Evolutionary conservation across 1,140 invertebrate species (phyloP).

Genomic region (Papilio aristodemus): DNA sequence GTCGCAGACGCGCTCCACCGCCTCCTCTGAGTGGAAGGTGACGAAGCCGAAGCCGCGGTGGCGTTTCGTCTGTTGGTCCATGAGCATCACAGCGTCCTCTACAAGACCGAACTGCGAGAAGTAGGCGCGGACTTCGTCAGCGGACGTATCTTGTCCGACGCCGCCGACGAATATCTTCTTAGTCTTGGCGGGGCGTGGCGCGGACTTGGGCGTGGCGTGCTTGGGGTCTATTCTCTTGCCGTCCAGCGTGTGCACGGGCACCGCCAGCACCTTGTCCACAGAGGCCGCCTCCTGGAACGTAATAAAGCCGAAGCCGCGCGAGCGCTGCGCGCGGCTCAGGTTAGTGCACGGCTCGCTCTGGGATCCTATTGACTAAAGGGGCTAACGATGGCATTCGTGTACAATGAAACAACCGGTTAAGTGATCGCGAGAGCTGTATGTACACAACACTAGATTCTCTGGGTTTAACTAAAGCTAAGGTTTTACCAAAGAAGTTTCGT

Average conservation of each 20-base stretch:
- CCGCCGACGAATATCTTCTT: slow-evolving; percentile 96
- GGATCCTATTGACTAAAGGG: not conserved
- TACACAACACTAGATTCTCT: not conserved
- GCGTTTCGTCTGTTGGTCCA: slow-evolving; percentile 96
- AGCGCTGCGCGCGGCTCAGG: slow-evolving; percentile 84
- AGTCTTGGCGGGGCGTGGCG: slow-evolving; percentile 92
- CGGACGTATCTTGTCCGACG: slow-evolving; percentile 94
- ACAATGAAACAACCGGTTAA: slow-evolving; percentile 1
- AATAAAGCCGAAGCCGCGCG: slow-evolving; percentile 96
- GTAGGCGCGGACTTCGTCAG: slow-evolving; percentile 94
- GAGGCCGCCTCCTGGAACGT: slow-evolving; percentile 94
- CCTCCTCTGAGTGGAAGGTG: slow-evolving; percentile 95
- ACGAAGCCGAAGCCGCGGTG: slow-evolving; percentile 95
- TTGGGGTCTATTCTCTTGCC: slow-evolving; percentile 97
- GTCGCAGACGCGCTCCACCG: slow-evolving; percentile 94
- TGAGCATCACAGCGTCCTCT: slow-evolving; percentile 95
- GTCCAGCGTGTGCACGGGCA: slow-evolving; percentile 94
- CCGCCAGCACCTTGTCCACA: slow-evolving; percentile 91
- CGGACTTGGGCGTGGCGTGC: slow-evolving; percentile 94
- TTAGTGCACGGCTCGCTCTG: slow-evolving; percentile 40
- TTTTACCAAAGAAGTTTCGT: not conserved
- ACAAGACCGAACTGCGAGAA: slow-evolving; percentile 96
- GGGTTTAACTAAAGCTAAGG: slow-evolving; percentile 3
- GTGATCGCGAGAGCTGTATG: slow-evolving; percentile 3
- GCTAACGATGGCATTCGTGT: slow-evolving; percentile 28